phyloP scores from a whole-genome alignment of 2,888 invertebrate species.

The Ceriagrion tenellum region DNA sequence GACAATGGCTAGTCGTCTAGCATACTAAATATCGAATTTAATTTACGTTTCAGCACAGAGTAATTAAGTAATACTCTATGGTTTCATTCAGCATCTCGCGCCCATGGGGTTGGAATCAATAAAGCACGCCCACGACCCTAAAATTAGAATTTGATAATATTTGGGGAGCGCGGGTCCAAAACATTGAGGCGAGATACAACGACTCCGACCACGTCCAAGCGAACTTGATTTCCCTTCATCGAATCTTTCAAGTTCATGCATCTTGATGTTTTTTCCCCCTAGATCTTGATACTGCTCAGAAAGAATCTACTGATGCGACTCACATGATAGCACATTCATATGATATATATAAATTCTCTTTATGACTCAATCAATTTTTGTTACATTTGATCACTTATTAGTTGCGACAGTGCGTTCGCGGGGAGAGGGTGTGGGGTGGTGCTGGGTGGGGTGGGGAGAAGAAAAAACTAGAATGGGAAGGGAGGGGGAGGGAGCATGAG shows the following conservation, averaged over 20 bases:
- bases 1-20: too few species aligned
- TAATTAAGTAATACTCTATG: too few species aligned
- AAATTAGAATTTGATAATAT: too few species aligned
- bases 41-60: too few species aligned
- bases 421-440: not conserved
- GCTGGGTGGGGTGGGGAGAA: not conserved
- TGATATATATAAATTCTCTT: not conserved
- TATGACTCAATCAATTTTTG: constrained; percentile 35
- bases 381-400: constrained; percentile 61
- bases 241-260: not conserved
- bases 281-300: not conserved
- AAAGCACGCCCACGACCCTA: too few species aligned
- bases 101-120: too few species aligned
- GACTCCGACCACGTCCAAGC: not conserved
- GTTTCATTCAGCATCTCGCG: too few species aligned
- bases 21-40: too few species aligned
- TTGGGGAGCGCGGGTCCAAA: too few species aligned
- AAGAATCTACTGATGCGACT: not conserved
- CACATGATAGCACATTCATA: not conserved
- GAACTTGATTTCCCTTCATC: not conserved
- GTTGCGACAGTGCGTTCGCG: constrained; percentile 28
- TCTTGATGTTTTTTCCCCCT: not conserved
- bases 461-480: not conserved
- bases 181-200: not conserved
- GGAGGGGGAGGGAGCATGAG: too few species aligned